phyloP scores from a whole-genome alignment of 64 coral and sea anemone genomes.

The Catalaphyllia jardinei region DNA sequence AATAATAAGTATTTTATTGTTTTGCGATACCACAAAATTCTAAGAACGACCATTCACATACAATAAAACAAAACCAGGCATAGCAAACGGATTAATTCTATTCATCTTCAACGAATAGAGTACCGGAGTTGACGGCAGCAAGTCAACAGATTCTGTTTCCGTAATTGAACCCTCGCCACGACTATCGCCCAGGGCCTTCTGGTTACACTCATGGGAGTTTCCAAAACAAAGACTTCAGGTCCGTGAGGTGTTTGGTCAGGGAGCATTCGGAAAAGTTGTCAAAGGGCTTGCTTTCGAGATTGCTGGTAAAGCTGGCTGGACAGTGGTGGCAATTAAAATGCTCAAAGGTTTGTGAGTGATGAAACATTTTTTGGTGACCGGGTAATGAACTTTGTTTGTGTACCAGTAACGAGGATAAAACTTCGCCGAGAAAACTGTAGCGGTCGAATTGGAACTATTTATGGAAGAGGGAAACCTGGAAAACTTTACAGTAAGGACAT shows the following conservation, averaged over 20 bases:
- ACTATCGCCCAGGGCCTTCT: background rate
- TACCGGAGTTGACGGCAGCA: background rate
- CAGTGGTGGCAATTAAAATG: background rate
- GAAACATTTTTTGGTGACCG: background rate
- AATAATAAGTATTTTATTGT: no score
- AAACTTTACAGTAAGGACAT: no score
- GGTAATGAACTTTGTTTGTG: no score
- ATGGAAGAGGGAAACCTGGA: no score
- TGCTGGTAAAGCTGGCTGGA: conserved; percentile 6
- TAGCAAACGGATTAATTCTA: no score
- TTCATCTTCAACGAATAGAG: background rate
- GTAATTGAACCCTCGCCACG: background rate
- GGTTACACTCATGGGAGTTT: background rate
- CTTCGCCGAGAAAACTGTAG: no score
- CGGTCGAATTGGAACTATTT: no score
- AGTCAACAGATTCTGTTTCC: background rate
- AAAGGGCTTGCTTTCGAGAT: background rate
- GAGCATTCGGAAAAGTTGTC: background rate
- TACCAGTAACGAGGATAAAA: no score
- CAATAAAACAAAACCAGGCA: no score
- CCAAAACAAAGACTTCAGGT: background rate
- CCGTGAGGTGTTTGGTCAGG: background rate
- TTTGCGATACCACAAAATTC: no score
- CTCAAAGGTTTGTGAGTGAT: background rate
- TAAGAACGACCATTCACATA: no score